Percentiles rank a stretch among this genome's conserved stretches.
phyloP scores from a whole-genome alignment of 2,797 vertebrate species.

The Poeciliopsis presidionis region DNA sequence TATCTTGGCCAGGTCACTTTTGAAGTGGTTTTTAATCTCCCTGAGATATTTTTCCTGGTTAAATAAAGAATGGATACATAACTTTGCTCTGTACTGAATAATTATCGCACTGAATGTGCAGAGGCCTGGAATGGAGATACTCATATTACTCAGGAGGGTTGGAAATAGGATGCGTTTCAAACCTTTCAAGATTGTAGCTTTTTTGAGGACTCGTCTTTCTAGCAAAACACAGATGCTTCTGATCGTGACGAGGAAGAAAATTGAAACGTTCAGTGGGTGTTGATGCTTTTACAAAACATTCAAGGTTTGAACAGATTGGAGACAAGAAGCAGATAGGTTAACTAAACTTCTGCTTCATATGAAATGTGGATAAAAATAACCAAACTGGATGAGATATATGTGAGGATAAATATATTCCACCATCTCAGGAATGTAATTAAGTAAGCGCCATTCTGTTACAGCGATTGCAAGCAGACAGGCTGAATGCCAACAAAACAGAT shows the following conservation, averaged over 20 bases:
- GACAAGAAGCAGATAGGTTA: no score
- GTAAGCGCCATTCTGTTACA: slow-evolving; percentile 37
- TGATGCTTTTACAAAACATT: not conserved
- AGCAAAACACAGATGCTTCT: not conserved
- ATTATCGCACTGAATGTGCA: not conserved
- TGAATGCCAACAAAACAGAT: slow-evolving; percentile 71
- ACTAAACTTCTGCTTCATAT: not conserved
- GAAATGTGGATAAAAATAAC: not conserved
- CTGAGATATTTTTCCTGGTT: no score
- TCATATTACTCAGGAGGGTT: not conserved
- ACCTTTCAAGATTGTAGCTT: not conserved
- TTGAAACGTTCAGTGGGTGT: not conserved
- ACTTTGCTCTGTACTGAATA: no score
- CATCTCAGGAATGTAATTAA: slow-evolving; percentile 53
- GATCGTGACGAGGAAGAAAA: not conserved
- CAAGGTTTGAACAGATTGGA: not conserved
- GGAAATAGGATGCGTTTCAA: not conserved
- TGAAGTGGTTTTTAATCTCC: no score
- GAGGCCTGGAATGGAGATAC: not conserved
- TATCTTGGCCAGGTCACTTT: no score
- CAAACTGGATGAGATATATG: not conserved
- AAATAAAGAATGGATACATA: no score
- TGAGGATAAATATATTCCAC: slow-evolving; percentile 1
- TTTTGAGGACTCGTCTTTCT: not conserved
- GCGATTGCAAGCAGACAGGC: slow-evolving; percentile 55